Percentiles rank a stretch among this genome's conserved stretches.
Conservation (phyloP, 2,888 invertebrate genomes). For the Nymphalis urticae region DNA sequence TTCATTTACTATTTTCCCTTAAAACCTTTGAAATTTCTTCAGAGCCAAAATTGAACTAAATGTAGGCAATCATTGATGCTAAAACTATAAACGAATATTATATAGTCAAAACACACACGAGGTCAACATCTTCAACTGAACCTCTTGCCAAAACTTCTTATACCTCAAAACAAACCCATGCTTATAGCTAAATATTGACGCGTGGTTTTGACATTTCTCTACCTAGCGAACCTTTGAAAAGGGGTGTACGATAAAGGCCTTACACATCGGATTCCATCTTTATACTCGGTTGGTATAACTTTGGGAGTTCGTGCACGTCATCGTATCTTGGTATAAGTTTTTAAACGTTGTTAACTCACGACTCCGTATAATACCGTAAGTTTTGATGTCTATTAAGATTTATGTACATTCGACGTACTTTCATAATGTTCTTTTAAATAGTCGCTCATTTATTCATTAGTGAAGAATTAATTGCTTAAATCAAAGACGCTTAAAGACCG, state of each 20-base stretch:
- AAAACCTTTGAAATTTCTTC: neutral
- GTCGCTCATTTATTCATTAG: neutral
- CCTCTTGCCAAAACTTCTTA: conserved; percentile 52
- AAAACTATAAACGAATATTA: conserved; percentile 12
- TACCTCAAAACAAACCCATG: conserved; percentile 58
- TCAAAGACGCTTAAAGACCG: too few species aligned
- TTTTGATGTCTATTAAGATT: conserved; percentile 6
- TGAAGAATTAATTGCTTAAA: neutral
- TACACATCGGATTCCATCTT: conserved; percentile 5
- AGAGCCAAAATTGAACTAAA: neutral
- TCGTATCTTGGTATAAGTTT: conserved; percentile 1
- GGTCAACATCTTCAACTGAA: conserved; percentile 51
- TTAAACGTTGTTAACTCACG: conserved; percentile 1
- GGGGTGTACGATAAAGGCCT: conserved; percentile 35
- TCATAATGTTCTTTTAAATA: neutral
- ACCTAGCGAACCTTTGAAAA: conserved; percentile 62
- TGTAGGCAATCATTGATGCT: neutral
- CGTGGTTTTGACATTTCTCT: conserved; percentile 73
- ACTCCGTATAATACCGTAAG: conserved; percentile 2
- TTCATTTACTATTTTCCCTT: neutral
- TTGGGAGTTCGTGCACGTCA: neutral
- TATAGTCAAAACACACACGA: conserved; percentile 39
- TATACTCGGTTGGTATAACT: conserved; percentile 13
- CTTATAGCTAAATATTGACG: conserved; percentile 75
- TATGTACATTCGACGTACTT: neutral